Base-by-base conservation (phyloP, 2,797 vertebrate genomes). In the Alcedo atthis region DNA sequence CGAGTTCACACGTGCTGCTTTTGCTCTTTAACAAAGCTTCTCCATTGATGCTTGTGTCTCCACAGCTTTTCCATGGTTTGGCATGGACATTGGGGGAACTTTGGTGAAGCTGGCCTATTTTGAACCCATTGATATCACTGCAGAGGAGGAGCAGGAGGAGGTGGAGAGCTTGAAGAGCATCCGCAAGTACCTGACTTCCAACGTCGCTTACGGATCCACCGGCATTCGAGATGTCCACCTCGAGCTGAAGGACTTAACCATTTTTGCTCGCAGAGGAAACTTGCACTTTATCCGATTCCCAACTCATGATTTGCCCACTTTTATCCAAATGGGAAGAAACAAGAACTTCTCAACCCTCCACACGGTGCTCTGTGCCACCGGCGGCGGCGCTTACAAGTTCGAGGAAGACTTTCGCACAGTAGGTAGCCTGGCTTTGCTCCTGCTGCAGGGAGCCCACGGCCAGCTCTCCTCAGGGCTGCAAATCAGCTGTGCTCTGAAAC, bases 221-320 rank as follows among this genome's bases (percentile, higher is more conserved):
- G 98, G 98, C 77, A 98, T 99, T 87, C 97, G 98, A 45, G 98
- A 99, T n/a, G 98, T 98, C 62, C 98, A 99, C 94, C 97, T 99
- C 77, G 98, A 98, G 96, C 96, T 99, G 68, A 98, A 98, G 81
- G 98, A 98, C 96, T 97, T 99, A 81, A 98, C 97, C 0, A 98
- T 98, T 85, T 98, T 98, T 90, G 97, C 98, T 62, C 97, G 98
- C 77, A 98, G 97, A 92, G 98, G 98, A 94, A 99, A 98, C 96
- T 97, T 99, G 97, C 98, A 98, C 97, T 99, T 98, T 97, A 98
- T 99, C 94, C 97, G 98, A 90, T 99, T 99, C 96, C 98, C 98
- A 70, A 98, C 98, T 49, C 98, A 98, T 42, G 98, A 99, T 96
- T 97, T 99, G 96, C 98, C 98, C 96, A 98, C 98, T 93, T 98